Evolutionary conservation across 2,888 invertebrate genomes (phyloP).

Genomic region (Atrina japonica): DNA sequence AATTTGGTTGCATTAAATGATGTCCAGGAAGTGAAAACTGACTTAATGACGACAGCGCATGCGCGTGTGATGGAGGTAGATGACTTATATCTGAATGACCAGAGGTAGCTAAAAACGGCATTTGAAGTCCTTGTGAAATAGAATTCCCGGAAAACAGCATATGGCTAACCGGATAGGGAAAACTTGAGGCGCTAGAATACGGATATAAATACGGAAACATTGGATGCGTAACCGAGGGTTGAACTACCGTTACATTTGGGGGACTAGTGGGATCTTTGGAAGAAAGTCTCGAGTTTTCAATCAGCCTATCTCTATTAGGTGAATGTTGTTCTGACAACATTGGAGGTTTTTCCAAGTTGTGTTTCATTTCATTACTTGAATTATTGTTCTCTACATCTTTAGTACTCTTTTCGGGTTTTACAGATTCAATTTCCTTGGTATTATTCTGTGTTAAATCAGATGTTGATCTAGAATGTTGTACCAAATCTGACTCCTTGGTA

Average conservation of each 20-base stretch:
- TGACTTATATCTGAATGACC: conserved; percentile 72
- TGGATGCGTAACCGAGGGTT: conserved; percentile 93
- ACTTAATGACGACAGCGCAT: conserved; percentile 89
- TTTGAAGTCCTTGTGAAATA: conserved; percentile 55
- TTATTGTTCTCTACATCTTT: no score
- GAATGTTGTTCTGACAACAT: not conserved
- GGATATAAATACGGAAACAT: conserved; percentile 94
- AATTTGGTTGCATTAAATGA: conserved; percentile 82
- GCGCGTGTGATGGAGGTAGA: conserved; percentile 83
- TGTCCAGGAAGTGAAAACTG: conserved; percentile 92
- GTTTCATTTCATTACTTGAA: no score
- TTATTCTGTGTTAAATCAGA: no score
- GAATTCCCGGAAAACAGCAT: conserved; percentile 61
- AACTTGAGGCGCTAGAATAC: conserved; percentile 85
- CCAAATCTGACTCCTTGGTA: no score
- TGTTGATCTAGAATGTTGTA: no score
- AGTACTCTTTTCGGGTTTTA: no score
- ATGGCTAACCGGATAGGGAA: conserved; percentile 71
- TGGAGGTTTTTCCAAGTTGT: not conserved
- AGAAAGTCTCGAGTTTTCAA: conserved; percentile 41
- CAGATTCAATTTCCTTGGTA: no score
- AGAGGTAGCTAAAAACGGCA: conserved; percentile 60
- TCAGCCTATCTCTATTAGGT: conserved; percentile 8
- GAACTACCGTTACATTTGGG: conserved; percentile 93
- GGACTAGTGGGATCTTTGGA: conserved; percentile 71